Base-by-base conservation (phyloP, 35 echinoderm and acorn worm species). In the Lytechinus pictus region DNA sequence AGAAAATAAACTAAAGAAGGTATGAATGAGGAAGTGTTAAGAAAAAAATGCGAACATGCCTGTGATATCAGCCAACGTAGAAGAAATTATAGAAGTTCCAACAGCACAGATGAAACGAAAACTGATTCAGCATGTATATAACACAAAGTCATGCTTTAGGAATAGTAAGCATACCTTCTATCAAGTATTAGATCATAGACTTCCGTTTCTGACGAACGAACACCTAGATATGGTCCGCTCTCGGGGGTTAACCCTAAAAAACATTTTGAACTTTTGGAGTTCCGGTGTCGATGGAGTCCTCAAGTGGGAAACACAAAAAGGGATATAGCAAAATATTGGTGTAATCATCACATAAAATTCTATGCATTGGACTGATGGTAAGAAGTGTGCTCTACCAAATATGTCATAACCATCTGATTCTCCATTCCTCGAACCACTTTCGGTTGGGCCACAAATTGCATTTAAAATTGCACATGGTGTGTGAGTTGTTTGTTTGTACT, bases 181-280 rank as follows among this genome's bases (percentile, higher is more conserved):
- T 13, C 92, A 10, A 14, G 29, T 14, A 93, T 24, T 55, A 55
- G 92, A 93, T 93, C 92, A 93, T 93, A 93, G 92, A 93, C 92
- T 93, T 93, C 92, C 92, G 52, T 93, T 93, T 93, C 92, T 54
- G 92, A 93, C 92, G 92, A 93, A 93, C 92, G 92, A 93, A 57
- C 92, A 93, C 53, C 92, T 93, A 93, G 92, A 93, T 16, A 93
- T 27, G 57, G 53, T 93, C 54, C 92, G 92, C 92, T 93, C 92
- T 93, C 92, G 28, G 52, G 92, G 92, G 54, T 93, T 93, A 57
- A 93, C 92, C 54, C 92, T 93, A 93, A 93, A 93, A 93, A 93
- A 93, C 92, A 93, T 55, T 93, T 93, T 93, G 92, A 93, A 93
- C 92, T 93, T 93, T 93, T 93, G 29, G 92, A 93, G 92, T 93